These are phyloP conservation scores for Corythoichthys intestinalis DNA, from an alignment of 2,113 vertebrate genomes.

Conservation along the genomic window DNA sequence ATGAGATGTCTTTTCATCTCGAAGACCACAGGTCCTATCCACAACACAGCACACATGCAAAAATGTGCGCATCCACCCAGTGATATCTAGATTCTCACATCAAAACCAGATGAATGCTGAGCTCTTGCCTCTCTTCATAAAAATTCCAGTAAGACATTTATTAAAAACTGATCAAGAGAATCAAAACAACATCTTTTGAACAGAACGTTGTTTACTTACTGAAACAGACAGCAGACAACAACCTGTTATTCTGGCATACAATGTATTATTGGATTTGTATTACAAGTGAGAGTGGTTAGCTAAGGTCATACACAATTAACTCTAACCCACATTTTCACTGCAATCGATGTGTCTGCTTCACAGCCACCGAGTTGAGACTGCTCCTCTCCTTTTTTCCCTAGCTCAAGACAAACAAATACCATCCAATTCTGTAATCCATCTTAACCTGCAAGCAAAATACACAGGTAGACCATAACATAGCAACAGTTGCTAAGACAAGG, in stretches of 20 bases:
- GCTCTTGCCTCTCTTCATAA: conserved; percentile 10
- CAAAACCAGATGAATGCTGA: conserved; percentile 30
- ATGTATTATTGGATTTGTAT: conserved; percentile 26
- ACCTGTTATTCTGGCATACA: conserved; percentile 8
- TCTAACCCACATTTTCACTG: conserved; percentile 26
- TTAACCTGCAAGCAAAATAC: conserved; percentile 39
- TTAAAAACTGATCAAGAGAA: neutral
- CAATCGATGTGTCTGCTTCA: conserved; percentile 28
- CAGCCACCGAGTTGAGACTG: conserved; percentile 3
- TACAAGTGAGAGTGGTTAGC: neutral
- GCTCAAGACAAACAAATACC: conserved; percentile 23
- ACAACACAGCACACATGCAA: conserved; percentile 45
- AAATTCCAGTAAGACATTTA: no score
- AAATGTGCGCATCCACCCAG: conserved; percentile 3
- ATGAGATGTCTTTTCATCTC: conserved; percentile 59
- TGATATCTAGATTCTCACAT: neutral
- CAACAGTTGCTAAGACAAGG: conserved; percentile 63
- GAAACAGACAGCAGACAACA: conserved; percentile 12
- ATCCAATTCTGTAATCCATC: conserved; percentile 23
- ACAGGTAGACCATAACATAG: conserved; percentile 61
- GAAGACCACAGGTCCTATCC: conserved; percentile 51
- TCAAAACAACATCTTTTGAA: conserved; percentile 5
- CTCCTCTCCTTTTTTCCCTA: neutral
- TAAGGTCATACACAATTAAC: neutral
- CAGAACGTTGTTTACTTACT: conserved; percentile 13